Evolutionary conservation across 2,113 vertebrate genomes (phyloP).

Genomic region (Sclerurus mexicanus): DNA sequence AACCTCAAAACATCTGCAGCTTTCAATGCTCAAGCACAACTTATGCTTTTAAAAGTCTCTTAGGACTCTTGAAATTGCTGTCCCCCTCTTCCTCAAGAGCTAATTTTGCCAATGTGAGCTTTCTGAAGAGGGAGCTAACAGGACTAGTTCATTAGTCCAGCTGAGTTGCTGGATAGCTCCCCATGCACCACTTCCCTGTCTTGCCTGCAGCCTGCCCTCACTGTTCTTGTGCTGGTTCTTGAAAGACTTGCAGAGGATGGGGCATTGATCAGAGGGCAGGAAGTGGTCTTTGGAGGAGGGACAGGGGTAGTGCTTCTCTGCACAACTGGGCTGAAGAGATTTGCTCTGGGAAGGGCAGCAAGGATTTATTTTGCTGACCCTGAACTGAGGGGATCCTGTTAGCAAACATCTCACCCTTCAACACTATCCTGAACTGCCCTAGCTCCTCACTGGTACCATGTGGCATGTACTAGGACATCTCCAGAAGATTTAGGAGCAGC

Average conservation of each 20-base stretch:
- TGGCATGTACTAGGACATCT: not conserved
- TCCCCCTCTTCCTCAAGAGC: not conserved
- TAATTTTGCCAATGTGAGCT: not conserved
- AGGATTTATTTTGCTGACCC: not conserved
- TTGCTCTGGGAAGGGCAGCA: not conserved
- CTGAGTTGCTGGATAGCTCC: not conserved
- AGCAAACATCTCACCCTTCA: not conserved
- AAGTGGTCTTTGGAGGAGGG: not conserved
- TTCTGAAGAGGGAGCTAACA: not conserved
- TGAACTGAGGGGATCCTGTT: not conserved
- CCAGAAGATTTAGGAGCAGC: not conserved
- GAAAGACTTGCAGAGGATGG: not conserved
- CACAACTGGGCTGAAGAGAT: not conserved
- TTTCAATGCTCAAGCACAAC: not conserved
- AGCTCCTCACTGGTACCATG: not conserved
- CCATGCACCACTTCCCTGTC: not conserved
- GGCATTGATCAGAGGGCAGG: not conserved
- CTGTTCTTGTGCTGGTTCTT: not conserved
- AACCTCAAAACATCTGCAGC: constrained; percentile 9
- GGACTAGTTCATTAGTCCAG: not conserved
- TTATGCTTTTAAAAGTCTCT: constrained; percentile 6
- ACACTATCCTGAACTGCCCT: not conserved
- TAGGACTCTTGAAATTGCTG: not conserved
- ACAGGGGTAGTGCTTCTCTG: not conserved
- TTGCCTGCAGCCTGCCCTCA: not conserved